These are phyloP conservation scores for Ladona fulva DNA, from an alignment of 1,140 invertebrate species.

Conservation along the genomic window DNA sequence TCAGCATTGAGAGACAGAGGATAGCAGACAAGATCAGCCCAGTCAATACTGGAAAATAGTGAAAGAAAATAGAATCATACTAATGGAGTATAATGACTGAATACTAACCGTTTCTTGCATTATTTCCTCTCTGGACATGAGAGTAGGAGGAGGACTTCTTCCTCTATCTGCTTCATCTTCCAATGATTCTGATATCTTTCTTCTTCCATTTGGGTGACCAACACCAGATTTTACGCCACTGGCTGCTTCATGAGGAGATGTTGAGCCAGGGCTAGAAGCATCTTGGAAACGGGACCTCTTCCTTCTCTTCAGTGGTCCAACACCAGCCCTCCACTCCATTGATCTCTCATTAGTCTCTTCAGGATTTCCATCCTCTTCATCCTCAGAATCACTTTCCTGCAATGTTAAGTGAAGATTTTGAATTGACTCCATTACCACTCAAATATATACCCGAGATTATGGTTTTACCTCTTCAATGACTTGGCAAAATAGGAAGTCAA, in stretches of 20 bases:
- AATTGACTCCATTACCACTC: too few relatives aligned
- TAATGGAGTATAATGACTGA: too few relatives aligned
- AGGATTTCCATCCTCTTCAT: background rate
- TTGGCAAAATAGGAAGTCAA: too few relatives aligned
- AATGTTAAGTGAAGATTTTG: background rate
- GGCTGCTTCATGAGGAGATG: background rate
- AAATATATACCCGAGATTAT: too few relatives aligned
- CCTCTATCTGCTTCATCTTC: background rate
- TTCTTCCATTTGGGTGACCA: background rate
- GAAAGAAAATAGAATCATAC: too few relatives aligned
- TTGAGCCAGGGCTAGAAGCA: background rate
- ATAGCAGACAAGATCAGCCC: too few relatives aligned
- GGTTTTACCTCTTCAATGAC: too few relatives aligned
- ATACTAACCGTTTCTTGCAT: background rate
- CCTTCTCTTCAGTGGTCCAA: background rate
- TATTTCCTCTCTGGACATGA: background rate
- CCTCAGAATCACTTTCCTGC: background rate
- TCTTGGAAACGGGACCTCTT: background rate
- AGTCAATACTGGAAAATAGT: background rate
- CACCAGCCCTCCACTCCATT: background rate
- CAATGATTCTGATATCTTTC: background rate
- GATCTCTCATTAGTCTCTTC: background rate
- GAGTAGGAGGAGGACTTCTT: background rate
- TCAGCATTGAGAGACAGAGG: too few relatives aligned
- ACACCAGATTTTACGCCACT: background rate